phyloP scores from a whole-genome alignment of 92 coral and sea anemone genomes.

The Zoanthus solanderi region DNA sequence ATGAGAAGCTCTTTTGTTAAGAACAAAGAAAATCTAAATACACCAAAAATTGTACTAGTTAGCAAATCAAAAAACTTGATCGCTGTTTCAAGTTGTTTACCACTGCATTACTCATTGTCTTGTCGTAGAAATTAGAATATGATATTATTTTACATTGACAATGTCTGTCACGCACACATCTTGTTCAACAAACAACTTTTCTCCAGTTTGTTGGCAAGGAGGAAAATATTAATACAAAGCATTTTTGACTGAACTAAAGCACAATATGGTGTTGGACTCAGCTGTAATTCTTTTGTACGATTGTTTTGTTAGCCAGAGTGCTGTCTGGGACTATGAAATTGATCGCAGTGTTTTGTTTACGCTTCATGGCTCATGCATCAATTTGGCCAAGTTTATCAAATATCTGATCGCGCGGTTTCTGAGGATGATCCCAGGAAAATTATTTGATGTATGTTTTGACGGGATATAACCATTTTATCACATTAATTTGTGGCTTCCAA shows the following conservation, averaged over 20 bases:
- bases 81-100: constrained; percentile 19
- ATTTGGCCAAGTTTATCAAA: constrained; percentile 27
- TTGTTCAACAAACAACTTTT: constrained; percentile 13
- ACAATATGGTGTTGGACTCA: constrained; percentile 24
- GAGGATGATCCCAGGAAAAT: constrained; percentile 45
- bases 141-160: neutral
- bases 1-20: constrained; percentile 18
- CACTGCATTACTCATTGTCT: constrained; percentile 12
- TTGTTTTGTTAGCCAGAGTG: constrained; percentile 21
- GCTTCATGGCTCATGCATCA: constrained; percentile 8
- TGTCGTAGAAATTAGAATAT: constrained; percentile 11
- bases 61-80: constrained; percentile 14
- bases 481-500: constrained; percentile 42
- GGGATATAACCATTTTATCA: constrained; percentile 39
- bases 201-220: constrained; percentile 42
- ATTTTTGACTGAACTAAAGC: constrained; percentile 22
- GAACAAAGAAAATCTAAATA: constrained; percentile 23
- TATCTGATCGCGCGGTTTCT: constrained; percentile 41
- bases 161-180: constrained; percentile 1
- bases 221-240: constrained; percentile 30
- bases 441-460: constrained; percentile 38
- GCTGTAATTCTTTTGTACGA: constrained; percentile 26
- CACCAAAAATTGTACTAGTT: constrained; percentile 7
- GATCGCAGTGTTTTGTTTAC: constrained; percentile 31
- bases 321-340: constrained; percentile 24